A percentile compares a stretch with the other conserved stretches of the same genome.
These are phyloP conservation scores for Prolemur simus DNA, from an alignment of 2,113 vertebrate species.

Conservation along the genomic window DNA sequence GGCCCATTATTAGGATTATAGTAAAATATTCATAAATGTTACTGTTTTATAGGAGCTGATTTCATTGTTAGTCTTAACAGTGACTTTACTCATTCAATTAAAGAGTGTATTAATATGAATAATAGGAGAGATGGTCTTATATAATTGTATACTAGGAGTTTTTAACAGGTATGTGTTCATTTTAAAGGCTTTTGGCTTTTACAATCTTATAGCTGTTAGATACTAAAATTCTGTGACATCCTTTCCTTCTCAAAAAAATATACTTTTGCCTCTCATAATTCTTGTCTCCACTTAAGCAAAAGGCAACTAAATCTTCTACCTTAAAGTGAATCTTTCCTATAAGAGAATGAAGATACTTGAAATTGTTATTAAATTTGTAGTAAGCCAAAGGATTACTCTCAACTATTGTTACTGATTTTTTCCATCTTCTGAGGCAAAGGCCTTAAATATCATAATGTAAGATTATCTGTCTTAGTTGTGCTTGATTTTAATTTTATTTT, in stretches of 20 bases:
- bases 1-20: not conserved
- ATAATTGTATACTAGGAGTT: constrained; percentile 27
- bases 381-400: constrained; percentile 10
- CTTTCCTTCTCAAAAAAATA: constrained; percentile 25
- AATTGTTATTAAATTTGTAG: constrained; percentile 25
- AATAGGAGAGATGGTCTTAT: not conserved
- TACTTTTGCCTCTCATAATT: constrained; percentile 46
- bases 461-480: not conserved
- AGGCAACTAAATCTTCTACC: not conserved
- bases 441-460: constrained; percentile 17
- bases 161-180: not conserved
- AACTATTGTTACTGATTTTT: not conserved
- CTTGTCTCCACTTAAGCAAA: constrained; percentile 11
- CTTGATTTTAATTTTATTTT: not conserved
- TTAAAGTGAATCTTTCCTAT: constrained; percentile 24
- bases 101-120: constrained; percentile 32
- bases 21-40: constrained; percentile 49
- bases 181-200: constrained; percentile 47
- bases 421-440: not conserved
- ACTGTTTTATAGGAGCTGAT: constrained; percentile 39
- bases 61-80: constrained; percentile 36
- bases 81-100: constrained; percentile 46
- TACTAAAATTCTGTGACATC: constrained; percentile 40
- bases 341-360: constrained; percentile 18
- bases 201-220: not conserved